Base-by-base conservation (phyloP, 2,113 vertebrate species). In the Coreoperca whiteheadi region DNA sequence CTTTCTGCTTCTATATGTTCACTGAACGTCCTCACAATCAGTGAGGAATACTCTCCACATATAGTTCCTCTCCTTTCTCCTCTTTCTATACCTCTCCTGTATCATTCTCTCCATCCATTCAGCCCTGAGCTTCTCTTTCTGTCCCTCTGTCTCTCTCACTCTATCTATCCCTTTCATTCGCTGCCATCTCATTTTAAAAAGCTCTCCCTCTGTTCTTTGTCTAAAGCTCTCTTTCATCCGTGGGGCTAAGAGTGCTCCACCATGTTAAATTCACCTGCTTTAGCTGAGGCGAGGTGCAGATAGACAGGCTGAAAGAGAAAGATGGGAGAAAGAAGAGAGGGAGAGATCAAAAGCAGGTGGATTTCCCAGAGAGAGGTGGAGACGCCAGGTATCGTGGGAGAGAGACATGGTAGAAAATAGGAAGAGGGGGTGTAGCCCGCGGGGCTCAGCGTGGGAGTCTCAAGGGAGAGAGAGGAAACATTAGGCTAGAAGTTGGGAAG, bases 191-290 rank as follows among this genome's bases (percentile, higher is more conserved):
- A 41, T 81, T 87, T 88, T 86, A 80, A 87, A 87, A 88, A 85
- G 78, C 75, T 64, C 77, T 72, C 78, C 75, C 75, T 59, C 86
- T 80, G 70, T 84, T 90, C 88, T 95, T 94, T 93, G 91, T 92
- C 90, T 90, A 92, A 92, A 93, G 89, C 89, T 79, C 83, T 76
- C 93, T 95, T 94, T 94, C 91, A 94, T 95, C 91, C 74, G 7
- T 15, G 69, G 73, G 84, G 85, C 90, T 93, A 85, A 84, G 82
- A 90, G 90, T 41, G 82, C 79, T 86, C 67, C 82, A 59, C 87
- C 85, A 88, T 90, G 93, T 91, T 93, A 89, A 91, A 91, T 93
- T 93, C 93, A 91, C 88, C 89, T 91, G 87, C 91, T 86, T 88
- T 78, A 75, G 86, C 75, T 32, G 81, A 87, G 88, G 81, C 72